Percentiles rank a stretch among this genome's conserved stretches.
Evolutionary conservation across 2,113 vertebrate genomes (phyloP).

Genomic region (Vidua chalybeata): DNA sequence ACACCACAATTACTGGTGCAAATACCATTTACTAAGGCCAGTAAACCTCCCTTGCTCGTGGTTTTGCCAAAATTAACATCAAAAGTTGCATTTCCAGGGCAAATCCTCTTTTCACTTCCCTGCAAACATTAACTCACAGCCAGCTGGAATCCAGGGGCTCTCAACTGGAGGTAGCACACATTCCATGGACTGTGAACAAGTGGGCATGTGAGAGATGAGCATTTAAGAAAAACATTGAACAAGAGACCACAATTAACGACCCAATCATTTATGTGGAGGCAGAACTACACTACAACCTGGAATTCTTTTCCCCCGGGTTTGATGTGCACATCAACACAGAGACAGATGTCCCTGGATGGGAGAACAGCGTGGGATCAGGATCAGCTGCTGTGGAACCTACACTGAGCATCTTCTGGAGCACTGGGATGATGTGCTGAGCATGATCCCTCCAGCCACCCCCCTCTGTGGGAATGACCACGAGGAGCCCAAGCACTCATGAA

Average conservation of each 20-base stretch:
- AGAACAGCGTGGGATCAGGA: rapidly evolving
- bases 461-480: not conserved
- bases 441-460: not conserved
- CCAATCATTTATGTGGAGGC: not conserved
- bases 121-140: not conserved
- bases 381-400: not conserved
- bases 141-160: not conserved
- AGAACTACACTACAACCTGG: too few species aligned
- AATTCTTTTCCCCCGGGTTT: not conserved
- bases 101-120: not conserved
- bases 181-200: not conserved
- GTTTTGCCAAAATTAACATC: not conserved
- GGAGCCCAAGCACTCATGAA: not conserved
- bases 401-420: rapidly evolving
- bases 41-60: not conserved
- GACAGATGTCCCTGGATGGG: not conserved
- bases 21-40: not conserved
- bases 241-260: not conserved
- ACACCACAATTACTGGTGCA: rapidly evolving
- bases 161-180: not conserved
- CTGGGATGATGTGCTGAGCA: not conserved
- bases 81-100: not conserved
- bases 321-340: rapidly evolving
- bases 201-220: not conserved
- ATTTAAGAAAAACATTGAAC: not conserved